Evolutionary conservation across 2,888 invertebrate species (phyloP).

Genomic region (Drosophila falleni): DNA sequence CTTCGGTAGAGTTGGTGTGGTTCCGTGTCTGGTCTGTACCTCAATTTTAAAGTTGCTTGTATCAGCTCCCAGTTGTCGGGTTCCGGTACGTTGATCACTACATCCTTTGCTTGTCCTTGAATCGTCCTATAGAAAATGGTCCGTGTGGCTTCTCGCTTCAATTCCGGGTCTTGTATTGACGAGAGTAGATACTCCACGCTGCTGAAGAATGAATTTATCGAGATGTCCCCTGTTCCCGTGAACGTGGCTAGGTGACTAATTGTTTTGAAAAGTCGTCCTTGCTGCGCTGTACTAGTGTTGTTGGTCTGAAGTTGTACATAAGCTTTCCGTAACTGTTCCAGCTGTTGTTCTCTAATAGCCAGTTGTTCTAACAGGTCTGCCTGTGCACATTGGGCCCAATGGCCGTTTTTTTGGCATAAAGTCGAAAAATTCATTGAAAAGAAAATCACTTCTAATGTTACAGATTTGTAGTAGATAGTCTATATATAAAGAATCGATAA

Average conservation of each 20-base stretch:
- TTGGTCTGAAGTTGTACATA: slow-evolving; percentile 10
- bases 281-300: not conserved
- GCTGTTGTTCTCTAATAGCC: slow-evolving; percentile 19
- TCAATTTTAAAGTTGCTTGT: not conserved
- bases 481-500: too few species aligned
- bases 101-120: slow-evolving; percentile 20
- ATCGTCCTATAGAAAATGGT: slow-evolving; percentile 20
- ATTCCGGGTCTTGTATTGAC: slow-evolving; percentile 2
- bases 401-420: too few species aligned
- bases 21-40: not conserved
- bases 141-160: slow-evolving; percentile 7
- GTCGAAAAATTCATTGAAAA: too few species aligned
- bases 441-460: too few species aligned
- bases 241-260: too few species aligned
- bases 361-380: slow-evolving; percentile 9
- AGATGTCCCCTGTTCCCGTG: slow-evolving; percentile 15
- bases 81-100: slow-evolving; percentile 17
- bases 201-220: slow-evolving; percentile 19
- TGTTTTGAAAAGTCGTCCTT: slow-evolving; percentile 4
- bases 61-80: slow-evolving; percentile 18
- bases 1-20: too few species aligned
- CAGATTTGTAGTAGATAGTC: too few species aligned
- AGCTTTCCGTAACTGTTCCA: slow-evolving; percentile 12
- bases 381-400: too few species aligned
- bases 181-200: slow-evolving; percentile 2